Evolutionary conservation across 2,888 invertebrate species (phyloP), one percentile per base, ranked within the genome.

Genomic region (Heteropelma amictum): DNA sequence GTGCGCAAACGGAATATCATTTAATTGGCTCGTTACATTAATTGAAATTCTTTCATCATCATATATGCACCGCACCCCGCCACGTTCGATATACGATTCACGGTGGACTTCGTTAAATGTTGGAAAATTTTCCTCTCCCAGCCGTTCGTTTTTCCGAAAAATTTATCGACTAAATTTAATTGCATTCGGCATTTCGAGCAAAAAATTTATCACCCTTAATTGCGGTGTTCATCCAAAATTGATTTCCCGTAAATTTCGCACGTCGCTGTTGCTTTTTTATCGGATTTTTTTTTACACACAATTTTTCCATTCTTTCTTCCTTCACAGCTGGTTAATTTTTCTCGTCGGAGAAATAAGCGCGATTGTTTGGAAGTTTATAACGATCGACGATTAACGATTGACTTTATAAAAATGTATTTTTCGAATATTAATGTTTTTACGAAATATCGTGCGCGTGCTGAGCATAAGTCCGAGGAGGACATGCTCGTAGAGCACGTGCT

Each of bases 21-120:
- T 83, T 85, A 85, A 85, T 85, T 85, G 85, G 84, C 80, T 85
- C 81, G 85, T 85, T 85, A 85, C 81, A 85, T 82, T 84, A 85
- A 85, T 85, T 85, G 84, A 85, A 84, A 78, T 84, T 84, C 81
- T 83, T 84, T 83, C 58, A 49, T 68, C 38, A 58, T 30, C 38
- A 12, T 28, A 26, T 45, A 79, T 79, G 72, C 19, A 33, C 21
- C n/a, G 35, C 19, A 33, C 19, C 19, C 19, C 19, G n/a, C 17
- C 38, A 38, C 12, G 21, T 17, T n/a, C 70, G 72, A 10, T 17
- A 54, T 63, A 54, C 63, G 63, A 63, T 45, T 45, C 35, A 70
- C 33, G 14, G 38, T 60, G 49, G 47, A 74, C 47, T 74, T 70
- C 54, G 65, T 74, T 70, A 53, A 70, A 74, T 54, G 65, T 65